Evolutionary conservation across 2,113 vertebrate species (phyloP), one percentile per base, ranked within the genome.

Genomic region (Mesembrinibis cayennensis): DNA sequence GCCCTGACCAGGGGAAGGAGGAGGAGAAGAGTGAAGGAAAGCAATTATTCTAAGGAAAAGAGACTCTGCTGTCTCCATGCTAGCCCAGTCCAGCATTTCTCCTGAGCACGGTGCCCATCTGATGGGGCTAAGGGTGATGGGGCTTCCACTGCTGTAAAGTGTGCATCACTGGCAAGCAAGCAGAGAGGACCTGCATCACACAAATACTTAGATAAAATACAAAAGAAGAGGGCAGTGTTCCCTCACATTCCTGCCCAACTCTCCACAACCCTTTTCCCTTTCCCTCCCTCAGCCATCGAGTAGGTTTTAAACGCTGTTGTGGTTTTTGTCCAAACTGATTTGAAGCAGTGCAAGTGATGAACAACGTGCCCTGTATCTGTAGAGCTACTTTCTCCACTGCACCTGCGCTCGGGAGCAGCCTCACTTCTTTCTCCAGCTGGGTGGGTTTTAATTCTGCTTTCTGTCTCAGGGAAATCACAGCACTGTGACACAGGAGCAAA

Each of bases 371-470:
- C 61, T 56, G 55, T 10, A 13, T 63, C 44, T 52, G 52, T 40
- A 40, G 83, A 67, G 73, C 8, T 74, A 3, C 61, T 67, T 87
- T 76, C 49, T 36, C 49, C 49, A 42, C 27, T 0, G 5, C 49
- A 87, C 77, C 72, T 63, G 86, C 0, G 1, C 73, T 77, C 0
- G 0, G 59, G n/a, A 91, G 79, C 84, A 80, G 78, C 50, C 26
- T 81, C 82, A 15, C 49, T 61, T 74, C 69, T 90, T 76, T 83
- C 95, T 95, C 47, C 91, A 84, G 69, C 50, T 79, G 89, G 61
- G 18, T 89, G 81, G 53, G 56, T 89, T 97, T 92, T 89, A 95
- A 92, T 95, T 90, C 81, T 78, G 47, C 47, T 82, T 59, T 59
- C n/a, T 87, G 56, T 83, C 65, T 79, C 59, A 42, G 80, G 34